Evolutionary conservation across 1,140 invertebrate species (phyloP).

Genomic region (Anastrepha ludens): DNA sequence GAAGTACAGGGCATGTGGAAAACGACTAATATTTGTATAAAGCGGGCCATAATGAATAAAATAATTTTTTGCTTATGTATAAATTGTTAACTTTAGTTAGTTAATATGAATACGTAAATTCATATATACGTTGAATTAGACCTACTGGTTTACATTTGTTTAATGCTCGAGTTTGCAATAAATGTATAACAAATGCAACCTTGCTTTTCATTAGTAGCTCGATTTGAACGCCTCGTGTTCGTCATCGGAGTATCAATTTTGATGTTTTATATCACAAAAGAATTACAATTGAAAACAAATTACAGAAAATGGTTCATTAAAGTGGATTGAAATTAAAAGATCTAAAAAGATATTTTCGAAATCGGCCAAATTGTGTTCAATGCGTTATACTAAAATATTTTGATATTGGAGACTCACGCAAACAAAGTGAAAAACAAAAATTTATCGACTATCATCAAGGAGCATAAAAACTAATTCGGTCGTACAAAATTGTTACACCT

Average conservation of each 20-base stretch:
- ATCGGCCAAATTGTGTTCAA: neutral
- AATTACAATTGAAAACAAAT: constrained; percentile 21
- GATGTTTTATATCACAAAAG: constrained; percentile 29
- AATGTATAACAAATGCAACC: neutral
- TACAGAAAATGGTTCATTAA: neutral
- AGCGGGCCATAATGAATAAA: neutral
- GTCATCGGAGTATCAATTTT: constrained; percentile 36
- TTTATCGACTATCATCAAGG: constrained; percentile 17
- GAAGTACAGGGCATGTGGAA: neutral
- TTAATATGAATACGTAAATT: neutral
- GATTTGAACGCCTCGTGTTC: constrained; percentile 49
- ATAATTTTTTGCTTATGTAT: neutral
- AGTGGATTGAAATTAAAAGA: neutral
- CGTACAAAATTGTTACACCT: neutral
- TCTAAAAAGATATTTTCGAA: neutral
- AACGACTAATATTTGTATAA: neutral
- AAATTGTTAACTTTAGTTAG: neutral
- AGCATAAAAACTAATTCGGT: neutral
- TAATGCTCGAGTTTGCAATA: neutral
- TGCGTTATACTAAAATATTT: neutral
- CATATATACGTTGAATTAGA: no score
- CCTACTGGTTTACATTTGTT: no score
- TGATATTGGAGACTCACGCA: neutral
- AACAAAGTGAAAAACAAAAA: neutral
- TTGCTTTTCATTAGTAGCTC: constrained; percentile 31